Conservation (phyloP, 2,888 invertebrate species). For the Rutpela maculata region DNA sequence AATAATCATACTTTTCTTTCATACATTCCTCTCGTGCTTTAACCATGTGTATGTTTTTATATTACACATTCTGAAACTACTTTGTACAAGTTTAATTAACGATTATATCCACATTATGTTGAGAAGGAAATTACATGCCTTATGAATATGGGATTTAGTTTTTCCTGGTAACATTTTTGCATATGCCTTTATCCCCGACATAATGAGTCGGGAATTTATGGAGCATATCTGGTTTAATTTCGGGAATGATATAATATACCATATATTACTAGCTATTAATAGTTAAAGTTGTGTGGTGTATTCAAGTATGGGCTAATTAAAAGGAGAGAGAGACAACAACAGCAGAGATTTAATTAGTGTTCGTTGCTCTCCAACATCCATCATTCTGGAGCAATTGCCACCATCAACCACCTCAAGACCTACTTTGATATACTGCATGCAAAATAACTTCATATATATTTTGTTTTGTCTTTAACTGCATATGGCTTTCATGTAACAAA, state of each 20-base stretch:
- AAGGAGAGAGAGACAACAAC: constrained; percentile 62
- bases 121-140: not conserved
- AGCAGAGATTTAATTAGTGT: constrained; percentile 64
- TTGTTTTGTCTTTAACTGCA: not conserved
- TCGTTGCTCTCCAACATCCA: constrained; percentile 62
- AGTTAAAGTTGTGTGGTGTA: constrained; percentile 65
- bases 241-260: constrained; percentile 64
- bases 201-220: constrained; percentile 56
- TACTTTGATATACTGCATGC: constrained; percentile 47
- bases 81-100: not conserved
- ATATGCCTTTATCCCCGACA: constrained; percentile 1
- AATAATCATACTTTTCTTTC: no score
- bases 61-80: not conserved
- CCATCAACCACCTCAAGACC: constrained; percentile 59
- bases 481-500: not conserved
- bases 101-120: not conserved
- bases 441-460: constrained; percentile 58
- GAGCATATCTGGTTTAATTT: constrained; percentile 63
- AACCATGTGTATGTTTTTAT: no score
- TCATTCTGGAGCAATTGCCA: constrained; percentile 63
- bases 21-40: no score
- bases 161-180: not conserved
- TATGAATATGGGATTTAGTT: not conserved
- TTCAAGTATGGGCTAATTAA: constrained; percentile 65
- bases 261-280: constrained; percentile 66